Conservation (phyloP, 2,888 invertebrate genomes). For the Drosophila pseudotalamancana region DNA sequence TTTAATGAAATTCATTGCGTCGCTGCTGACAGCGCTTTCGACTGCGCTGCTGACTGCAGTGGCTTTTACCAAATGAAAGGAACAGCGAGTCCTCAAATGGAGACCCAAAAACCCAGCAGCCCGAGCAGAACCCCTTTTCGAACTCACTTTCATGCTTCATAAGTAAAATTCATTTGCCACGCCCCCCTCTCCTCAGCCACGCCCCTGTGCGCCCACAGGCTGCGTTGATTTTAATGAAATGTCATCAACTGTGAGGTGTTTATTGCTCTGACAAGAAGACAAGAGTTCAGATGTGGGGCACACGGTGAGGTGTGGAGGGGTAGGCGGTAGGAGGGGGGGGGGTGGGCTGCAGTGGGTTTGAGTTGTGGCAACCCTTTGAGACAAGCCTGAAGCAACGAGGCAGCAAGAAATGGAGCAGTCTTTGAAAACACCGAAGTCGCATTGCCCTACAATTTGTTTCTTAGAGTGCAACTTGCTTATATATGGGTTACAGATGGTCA, state of each 20-base stretch:
- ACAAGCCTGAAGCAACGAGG: slow-evolving; percentile 23
- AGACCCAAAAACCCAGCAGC: slow-evolving; percentile 17
- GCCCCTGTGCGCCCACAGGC: slow-evolving; percentile 3
- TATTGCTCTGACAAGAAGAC: slow-evolving; percentile 75
- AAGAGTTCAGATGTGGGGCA: slow-evolving; percentile 10
- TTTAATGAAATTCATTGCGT: slow-evolving; percentile 75
- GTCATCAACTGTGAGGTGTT: slow-evolving; percentile 82
- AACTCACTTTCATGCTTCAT: slow-evolving; percentile 78
- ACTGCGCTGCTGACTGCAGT: slow-evolving; percentile 7
- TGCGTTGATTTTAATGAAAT: slow-evolving; percentile 81
- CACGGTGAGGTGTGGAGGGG: no score
- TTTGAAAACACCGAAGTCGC: neutral
- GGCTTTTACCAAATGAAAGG: slow-evolving; percentile 65
- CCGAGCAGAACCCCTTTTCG: slow-evolving; percentile 28
- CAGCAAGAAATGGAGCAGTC: slow-evolving; percentile 2
- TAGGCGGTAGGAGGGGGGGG: neutral
- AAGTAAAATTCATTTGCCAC: slow-evolving; percentile 76
- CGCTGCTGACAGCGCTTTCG: slow-evolving; percentile 22
- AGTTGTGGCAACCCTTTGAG: slow-evolving; percentile 64
- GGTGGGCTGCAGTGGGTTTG: no score
- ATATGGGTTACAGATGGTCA: no score
- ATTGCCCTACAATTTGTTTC: neutral
- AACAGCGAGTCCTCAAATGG: slow-evolving; percentile 8
- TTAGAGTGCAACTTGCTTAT: no score
- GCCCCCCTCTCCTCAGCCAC: slow-evolving; percentile 14